These are phyloP conservation scores for Coelogynopora nodosa DNA, from an alignment of 2,888 invertebrate species.

Conservation along the genomic window DNA sequence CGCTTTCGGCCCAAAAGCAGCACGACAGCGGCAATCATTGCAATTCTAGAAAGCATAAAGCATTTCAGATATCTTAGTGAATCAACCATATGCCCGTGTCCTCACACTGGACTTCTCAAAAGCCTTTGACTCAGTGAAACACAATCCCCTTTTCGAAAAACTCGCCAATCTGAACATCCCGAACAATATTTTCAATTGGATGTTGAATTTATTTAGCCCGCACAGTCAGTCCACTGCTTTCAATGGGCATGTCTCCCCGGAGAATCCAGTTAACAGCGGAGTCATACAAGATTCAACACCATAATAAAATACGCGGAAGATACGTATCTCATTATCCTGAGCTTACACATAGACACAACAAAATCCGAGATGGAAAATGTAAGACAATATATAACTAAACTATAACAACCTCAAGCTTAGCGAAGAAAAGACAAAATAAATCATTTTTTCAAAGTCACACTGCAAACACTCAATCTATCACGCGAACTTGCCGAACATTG, in stretches of 20 bases:
- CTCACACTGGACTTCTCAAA: constrained; percentile 3
- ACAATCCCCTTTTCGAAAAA: constrained; percentile 20
- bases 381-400: not conserved
- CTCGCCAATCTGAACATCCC: constrained; percentile 16
- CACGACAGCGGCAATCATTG: not conserved
- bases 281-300: constrained; percentile 21
- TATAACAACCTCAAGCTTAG: constrained; percentile 9
- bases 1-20: not conserved
- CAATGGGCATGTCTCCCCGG: not conserved
- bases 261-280: constrained; percentile 11
- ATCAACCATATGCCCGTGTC: constrained; percentile 18
- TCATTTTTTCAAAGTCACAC: constrained; percentile 11
- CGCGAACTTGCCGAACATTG: not conserved
- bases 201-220: constrained; percentile 8
- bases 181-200: constrained; percentile 16
- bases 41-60: not conserved
- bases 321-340: constrained; percentile 14
- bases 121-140: constrained; percentile 32
- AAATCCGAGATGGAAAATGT: constrained; percentile 4
- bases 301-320: constrained; percentile 33
- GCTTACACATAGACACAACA: not conserved
- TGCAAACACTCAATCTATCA: not conserved
- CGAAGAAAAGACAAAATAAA: constrained; percentile 29
- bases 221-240: not conserved
- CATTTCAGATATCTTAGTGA: not conserved